Evolutionary conservation across 2,797 vertebrate species (phyloP).

Genomic region (Sebastes diaconus): DNA sequence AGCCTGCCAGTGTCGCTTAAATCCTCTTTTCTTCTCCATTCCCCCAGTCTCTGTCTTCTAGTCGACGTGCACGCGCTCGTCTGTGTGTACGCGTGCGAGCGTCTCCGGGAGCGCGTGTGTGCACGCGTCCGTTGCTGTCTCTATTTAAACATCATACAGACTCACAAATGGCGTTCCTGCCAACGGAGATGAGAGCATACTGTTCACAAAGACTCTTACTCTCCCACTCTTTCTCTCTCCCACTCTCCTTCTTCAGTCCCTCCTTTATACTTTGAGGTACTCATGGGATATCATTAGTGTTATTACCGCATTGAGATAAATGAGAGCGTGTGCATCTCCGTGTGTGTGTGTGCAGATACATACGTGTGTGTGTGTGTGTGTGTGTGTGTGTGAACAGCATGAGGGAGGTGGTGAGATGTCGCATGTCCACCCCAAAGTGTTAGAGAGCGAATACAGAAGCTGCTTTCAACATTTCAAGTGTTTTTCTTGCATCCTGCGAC

Average conservation of each 20-base stretch:
- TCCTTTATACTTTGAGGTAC: constrained; percentile 62
- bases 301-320: constrained; percentile 65
- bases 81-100: background rate
- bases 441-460: constrained; percentile 22
- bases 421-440: constrained; percentile 28
- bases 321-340: constrained; percentile 23
- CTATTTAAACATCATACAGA: constrained; percentile 79
- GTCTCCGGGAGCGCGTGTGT: background rate
- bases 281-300: constrained; percentile 78
- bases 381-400: background rate
- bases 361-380: background rate
- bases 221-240: constrained; percentile 54
- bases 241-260: constrained; percentile 51
- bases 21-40: constrained; percentile 76
- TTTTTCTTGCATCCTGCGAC: background rate
- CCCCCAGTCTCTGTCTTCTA: constrained; percentile 64
- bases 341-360: background rate
- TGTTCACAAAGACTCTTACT: constrained; percentile 71
- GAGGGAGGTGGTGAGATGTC: constrained; percentile 29
- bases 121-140: constrained; percentile 50
- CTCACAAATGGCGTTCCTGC: constrained; percentile 74
- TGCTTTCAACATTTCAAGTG: constrained; percentile 30
- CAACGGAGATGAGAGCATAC: constrained; percentile 70
- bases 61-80: constrained; percentile 25
- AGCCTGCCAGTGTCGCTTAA: constrained; percentile 76